phyloP scores from a whole-genome alignment of 2,113 vertebrate genomes.

The Origma solitaria region DNA sequence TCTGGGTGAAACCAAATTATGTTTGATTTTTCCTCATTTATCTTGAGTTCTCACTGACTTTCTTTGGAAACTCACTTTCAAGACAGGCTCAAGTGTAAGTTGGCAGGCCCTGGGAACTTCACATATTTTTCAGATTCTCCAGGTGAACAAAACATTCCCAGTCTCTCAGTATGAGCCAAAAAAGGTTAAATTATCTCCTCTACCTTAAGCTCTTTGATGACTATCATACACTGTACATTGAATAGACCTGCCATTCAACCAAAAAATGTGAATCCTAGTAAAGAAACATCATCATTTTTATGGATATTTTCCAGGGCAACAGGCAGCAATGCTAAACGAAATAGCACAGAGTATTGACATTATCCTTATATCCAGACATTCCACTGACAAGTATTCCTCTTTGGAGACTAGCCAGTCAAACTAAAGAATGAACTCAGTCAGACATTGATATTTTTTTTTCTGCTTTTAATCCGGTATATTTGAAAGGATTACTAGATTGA shows the following conservation, averaged over 20 bases:
- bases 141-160: background rate
- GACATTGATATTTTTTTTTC: background rate
- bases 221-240: background rate
- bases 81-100: background rate
- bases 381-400: background rate
- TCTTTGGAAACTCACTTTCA: background rate
- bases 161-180: background rate
- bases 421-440: background rate
- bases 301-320: background rate
- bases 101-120: background rate
- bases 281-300: background rate
- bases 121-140: background rate
- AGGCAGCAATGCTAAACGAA: background rate
- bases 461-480: background rate
- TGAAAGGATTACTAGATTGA: background rate
- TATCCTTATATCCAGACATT: background rate
- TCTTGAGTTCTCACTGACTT: background rate
- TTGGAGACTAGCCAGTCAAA: background rate
- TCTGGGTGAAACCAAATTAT: background rate
- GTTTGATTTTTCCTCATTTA: background rate
- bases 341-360: too few species aligned
- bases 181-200: background rate
- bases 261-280: background rate
- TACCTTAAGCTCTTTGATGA: background rate
- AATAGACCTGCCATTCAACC: background rate